Evolutionary conservation across 2,888 invertebrate species (phyloP), one percentile per base, ranked within the genome.

Genomic region (Chironomus riparius): DNA sequence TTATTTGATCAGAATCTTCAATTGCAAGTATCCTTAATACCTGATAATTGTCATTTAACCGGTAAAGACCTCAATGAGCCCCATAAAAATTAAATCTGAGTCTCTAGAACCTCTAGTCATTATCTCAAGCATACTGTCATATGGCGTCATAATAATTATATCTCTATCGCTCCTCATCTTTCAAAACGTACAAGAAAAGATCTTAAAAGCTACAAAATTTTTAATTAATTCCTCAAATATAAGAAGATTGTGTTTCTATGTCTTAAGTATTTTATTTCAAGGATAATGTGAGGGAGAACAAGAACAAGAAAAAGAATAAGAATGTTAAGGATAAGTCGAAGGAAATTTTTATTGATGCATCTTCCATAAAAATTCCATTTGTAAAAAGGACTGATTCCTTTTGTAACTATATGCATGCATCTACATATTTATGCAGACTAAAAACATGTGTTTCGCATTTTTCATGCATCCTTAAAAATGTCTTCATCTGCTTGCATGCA

Each of bases 361-460:
- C 21, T 62, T 65, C 65, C 65, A 65, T 65, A 65, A 65, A 65
- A 65, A 21, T 65, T 65, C 65, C 65, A 65, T 65, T 65, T 65
- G 65, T 65, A 65, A 24, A 21, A 24, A 24, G 24, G 24, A 65
- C 65, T 65, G 65, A 65, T 65, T 65, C 24, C 21, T 38, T 38
- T 38, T 38, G 38, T 38, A 38, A 10, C 38, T 38, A 38, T 24
- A 65, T 65, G 56, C 6, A 56, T 56, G 56, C 56, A 56, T 56
- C 3, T 15, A n/a, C 56, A 15, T 56, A 56, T 18, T 56, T 18
- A 18, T 65, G 65, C 18, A 22, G 24, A 4, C 56, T 6, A 5
- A 3, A 70, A 68, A 74, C 74, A 74, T 74, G 74, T 74, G 74
- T 74, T 74, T 74, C 68, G 74, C 74, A 74, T 74, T 74, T 62